phyloP scores from a whole-genome alignment of 2,797 vertebrate species.

The Aldrovandia affinis region DNA sequence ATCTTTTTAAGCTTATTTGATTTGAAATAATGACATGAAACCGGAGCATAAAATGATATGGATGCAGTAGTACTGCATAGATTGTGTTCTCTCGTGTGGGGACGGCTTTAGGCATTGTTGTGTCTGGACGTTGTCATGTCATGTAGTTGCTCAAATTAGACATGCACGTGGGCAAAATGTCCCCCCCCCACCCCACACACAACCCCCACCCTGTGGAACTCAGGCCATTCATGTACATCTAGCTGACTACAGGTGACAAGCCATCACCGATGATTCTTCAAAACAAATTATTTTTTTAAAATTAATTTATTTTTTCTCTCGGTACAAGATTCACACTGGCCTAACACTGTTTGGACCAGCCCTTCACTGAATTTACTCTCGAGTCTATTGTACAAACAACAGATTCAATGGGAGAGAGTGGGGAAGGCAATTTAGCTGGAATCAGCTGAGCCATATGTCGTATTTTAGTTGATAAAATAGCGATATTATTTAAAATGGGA shows the following conservation, averaged over 20 bases:
- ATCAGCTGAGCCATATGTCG: neutral
- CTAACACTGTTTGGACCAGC: neutral
- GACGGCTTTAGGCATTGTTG: neutral
- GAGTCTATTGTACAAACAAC: too few species aligned
- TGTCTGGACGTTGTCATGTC: neutral
- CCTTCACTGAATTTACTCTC: too few species aligned
- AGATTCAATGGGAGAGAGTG: too few species aligned
- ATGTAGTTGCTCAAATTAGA: neutral
- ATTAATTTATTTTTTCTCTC: neutral
- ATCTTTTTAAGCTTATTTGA: conserved; percentile 63
- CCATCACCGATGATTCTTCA: neutral
- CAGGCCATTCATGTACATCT: neutral
- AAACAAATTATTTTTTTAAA: neutral
- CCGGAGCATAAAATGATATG: neutral
- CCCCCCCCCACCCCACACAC: too few species aligned
- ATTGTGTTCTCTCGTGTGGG: neutral
- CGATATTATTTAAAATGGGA: neutral
- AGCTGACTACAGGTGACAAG: neutral
- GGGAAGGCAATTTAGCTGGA: too few species aligned
- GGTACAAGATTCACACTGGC: neutral
- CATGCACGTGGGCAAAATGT: neutral
- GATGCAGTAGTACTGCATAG: neutral
- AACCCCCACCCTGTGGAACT: neutral
- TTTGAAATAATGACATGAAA: conserved; percentile 61
- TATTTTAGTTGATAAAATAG: neutral